Base-by-base conservation (phyloP, 2,888 invertebrate species). In the Oscheius myriophilus region DNA sequence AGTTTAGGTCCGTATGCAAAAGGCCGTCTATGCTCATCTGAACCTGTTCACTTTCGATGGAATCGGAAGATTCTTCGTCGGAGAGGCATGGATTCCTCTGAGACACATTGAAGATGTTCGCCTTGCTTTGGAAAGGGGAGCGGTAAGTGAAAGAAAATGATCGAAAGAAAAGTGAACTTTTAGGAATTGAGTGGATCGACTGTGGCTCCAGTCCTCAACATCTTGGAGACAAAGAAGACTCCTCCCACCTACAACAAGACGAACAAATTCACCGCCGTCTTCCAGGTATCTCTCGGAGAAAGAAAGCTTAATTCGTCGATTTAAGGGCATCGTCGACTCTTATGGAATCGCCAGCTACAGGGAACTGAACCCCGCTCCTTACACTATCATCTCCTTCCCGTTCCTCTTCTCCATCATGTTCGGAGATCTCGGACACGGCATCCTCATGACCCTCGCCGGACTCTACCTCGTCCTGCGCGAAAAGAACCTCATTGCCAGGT, bases 371-470 rank as follows among this genome's bases (percentile, higher is more conserved):
- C 96, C 97, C 90, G 93, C 96, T 0, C 94, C 95, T 0, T 98
- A 94, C 88, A 95, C 96, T 0, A 94, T 96, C 79, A 95, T 97
- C 70, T 95, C 96, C 6, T 97, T 97, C 88, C 96, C 96, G 69
- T 97, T 97, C 89, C 89, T 97, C 85, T 97, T 97, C 89, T 93
- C 95, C 79, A 93, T 96, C 81, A 97, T 97, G 96, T 97, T 97
- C 89, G 96, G 97, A 21, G 97, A 97, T 72, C 71, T 92, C 63
- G 97, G 97, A 0, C 97, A 97, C 88, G 96, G 96, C 66, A 55
- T 92, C 0, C 89, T 98, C 61, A 94, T 98, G 94, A 61, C 75
- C n/a, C 58, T 75, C 58, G 70, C 72, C 88, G 96, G 96, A 65
- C 57, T 92, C 0, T 89, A 96, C 62, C 94, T 98, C 94, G 91